Base-by-base conservation (phyloP, 2,113 vertebrate genomes). In the Amazona guildingii region DNA sequence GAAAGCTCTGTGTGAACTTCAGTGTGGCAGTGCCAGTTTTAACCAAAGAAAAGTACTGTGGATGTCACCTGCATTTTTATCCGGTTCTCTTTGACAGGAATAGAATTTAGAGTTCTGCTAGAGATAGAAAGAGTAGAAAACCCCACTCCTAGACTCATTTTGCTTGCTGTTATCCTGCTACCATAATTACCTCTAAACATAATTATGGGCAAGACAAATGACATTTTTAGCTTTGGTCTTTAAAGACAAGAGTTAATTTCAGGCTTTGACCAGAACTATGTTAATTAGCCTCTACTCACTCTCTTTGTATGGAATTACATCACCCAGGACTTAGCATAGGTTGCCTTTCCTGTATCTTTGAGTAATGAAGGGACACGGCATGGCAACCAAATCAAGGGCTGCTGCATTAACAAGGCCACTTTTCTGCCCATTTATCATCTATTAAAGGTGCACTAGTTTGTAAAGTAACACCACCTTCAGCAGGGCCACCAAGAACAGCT, bases 391-490 rank as follows among this genome's bases (percentile, higher is more conserved):
- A 97, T 97, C 97, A 91, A 97, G 95, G 96, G 95, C 96, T 92
- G 92, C 88, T 91, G 95, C 97, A 98, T 98, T 98, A 98, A 98
- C 96, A 98, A 98, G 97, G 97, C 97, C 94, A 89, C 96, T 97
- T 97, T 97, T 97, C 97, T 96, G 96, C 97, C 97, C 98, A 98
- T 98, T 98, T 98, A 98, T 98, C 98, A 98, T 98, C 98, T 98
- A 98, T 98, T 98, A 98, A 98, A 98, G 97, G 97, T 96, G 97
- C 80, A 82, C 97, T 94, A 95, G 97, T 98, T 98, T 97, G 98
- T 97, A 98, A 98, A 97, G 98, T 96, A 97, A 97, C 97, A 97
- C 97, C 97, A 97, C 97, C 98, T 98, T 98, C 97, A 86, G 97
- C 97, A 96, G 62, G 93, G 97, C 97, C 10, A 90, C 97, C 97